These are phyloP conservation scores for Auanema freiburgensis DNA, from an alignment of 2,888 invertebrate genomes.

Conservation along the genomic window DNA sequence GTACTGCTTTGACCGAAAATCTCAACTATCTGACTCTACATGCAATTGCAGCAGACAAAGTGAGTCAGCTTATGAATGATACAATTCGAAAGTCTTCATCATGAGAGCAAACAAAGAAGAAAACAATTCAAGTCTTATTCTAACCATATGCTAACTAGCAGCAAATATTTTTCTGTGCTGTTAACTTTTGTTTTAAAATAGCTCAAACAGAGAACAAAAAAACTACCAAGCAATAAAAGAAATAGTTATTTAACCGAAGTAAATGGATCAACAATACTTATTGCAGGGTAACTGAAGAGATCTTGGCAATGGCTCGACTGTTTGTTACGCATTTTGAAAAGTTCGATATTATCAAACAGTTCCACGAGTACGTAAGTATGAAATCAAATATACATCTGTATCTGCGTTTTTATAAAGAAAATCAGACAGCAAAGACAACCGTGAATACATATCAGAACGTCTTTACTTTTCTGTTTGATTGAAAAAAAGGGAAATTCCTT, in stretches of 20 bases:
- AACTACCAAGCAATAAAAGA: no score
- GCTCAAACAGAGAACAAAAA: background rate
- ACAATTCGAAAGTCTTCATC: no score
- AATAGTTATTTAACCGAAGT: background rate
- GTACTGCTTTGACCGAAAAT: no score
- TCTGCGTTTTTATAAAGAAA: constrained; percentile 8
- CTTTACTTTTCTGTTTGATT: background rate
- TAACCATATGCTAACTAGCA: no score
- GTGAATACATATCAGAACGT: background rate
- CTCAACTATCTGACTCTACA: no score
- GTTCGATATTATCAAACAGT: constrained; percentile 79
- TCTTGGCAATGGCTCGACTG: constrained; percentile 85
- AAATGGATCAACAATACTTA: background rate
- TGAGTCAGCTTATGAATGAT: no score
- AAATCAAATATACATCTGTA: background rate
- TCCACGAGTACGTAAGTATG: constrained; percentile 70
- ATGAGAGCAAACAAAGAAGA: no score
- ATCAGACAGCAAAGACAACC: background rate
- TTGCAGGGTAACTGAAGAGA: constrained; percentile 82
- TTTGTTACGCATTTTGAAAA: constrained; percentile 77
- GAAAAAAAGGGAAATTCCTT: constrained; percentile 1
- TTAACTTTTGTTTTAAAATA: background rate
- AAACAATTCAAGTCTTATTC: no score
- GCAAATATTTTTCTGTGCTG: background rate
- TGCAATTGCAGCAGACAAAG: no score